Evolutionary conservation across 2,113 vertebrate genomes (phyloP).

Genomic region (Neolamprologus falcicula): DNA sequence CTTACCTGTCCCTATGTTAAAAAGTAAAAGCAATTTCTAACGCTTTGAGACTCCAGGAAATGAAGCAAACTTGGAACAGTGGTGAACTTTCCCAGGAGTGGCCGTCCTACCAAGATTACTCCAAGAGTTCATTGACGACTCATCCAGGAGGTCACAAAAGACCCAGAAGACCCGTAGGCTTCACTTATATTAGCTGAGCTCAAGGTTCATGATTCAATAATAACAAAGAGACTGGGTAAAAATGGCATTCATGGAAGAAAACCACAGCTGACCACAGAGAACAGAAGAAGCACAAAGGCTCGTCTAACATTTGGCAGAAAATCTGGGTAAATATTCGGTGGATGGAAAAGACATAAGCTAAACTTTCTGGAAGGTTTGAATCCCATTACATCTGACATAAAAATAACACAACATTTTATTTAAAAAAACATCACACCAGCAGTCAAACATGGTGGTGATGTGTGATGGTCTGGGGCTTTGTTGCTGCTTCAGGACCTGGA

Average conservation of each 20-base stretch:
- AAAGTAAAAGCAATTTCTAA: not conserved
- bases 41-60: not conserved
- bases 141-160: not conserved
- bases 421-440: not conserved
- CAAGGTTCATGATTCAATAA: not conserved
- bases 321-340: not conserved
- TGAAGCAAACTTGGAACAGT: not conserved
- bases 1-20: not conserved
- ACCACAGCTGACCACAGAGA: not conserved
- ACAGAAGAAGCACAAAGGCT: not conserved
- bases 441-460: not conserved
- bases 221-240: not conserved
- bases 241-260: not conserved
- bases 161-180: not conserved
- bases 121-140: not conserved
- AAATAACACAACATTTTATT: not conserved
- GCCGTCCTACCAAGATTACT: not conserved
- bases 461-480: not conserved
- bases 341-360: not conserved
- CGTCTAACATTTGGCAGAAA: not conserved
- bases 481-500: not conserved
- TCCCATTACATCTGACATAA: not conserved
- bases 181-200: not conserved
- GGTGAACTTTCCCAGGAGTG: not conserved
- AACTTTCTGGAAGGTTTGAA: not conserved